A percentile compares a stretch with the other conserved stretches of the same genome.
These are phyloP conservation scores for Ectemnius continuus DNA, from an alignment of 2,888 invertebrate genomes.

Conservation along the genomic window DNA sequence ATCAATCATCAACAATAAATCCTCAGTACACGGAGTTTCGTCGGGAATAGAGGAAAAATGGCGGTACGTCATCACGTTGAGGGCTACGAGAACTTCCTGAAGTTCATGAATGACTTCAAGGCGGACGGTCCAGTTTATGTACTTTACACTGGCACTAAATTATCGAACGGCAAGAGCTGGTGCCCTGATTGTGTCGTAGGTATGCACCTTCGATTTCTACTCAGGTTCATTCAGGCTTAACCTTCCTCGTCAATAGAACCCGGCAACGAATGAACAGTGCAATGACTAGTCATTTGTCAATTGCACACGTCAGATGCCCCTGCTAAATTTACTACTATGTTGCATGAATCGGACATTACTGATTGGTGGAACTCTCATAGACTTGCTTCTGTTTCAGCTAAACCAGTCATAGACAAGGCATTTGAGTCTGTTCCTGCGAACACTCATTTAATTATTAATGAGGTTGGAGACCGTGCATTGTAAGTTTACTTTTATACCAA, in stretches of 20 bases:
- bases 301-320: too few species aligned
- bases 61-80: slow-evolving; percentile 78
- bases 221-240: too few species aligned
- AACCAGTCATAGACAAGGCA: slow-evolving; percentile 86
- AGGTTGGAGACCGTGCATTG: slow-evolving; percentile 88
- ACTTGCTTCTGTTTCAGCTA: slow-evolving; percentile 80
- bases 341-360: too few species aligned
- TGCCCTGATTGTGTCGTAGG: slow-evolving; percentile 93
- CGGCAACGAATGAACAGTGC: too few species aligned
- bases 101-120: slow-evolving; percentile 80
- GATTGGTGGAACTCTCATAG: too few species aligned
- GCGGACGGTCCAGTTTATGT: slow-evolving; percentile 78
- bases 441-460: slow-evolving; percentile 86
- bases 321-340: too few species aligned
- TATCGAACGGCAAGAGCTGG: slow-evolving; percentile 88
- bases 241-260: too few species aligned
- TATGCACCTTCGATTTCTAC: slow-evolving; percentile 73
- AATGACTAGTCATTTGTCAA: too few species aligned
- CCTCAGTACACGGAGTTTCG: too few species aligned
- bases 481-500: slow-evolving; percentile 79
- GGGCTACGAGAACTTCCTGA: slow-evolving; percentile 83
- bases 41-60: slow-evolving; percentile 71
- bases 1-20: too few species aligned
- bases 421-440: slow-evolving; percentile 82
- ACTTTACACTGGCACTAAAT: slow-evolving; percentile 84